A percentile compares a stretch with the other conserved stretches of the same genome.
These are phyloP conservation scores for Pseudomyrmex pallidus DNA, from an alignment of 1,140 invertebrate genomes.

Conservation along the genomic window DNA sequence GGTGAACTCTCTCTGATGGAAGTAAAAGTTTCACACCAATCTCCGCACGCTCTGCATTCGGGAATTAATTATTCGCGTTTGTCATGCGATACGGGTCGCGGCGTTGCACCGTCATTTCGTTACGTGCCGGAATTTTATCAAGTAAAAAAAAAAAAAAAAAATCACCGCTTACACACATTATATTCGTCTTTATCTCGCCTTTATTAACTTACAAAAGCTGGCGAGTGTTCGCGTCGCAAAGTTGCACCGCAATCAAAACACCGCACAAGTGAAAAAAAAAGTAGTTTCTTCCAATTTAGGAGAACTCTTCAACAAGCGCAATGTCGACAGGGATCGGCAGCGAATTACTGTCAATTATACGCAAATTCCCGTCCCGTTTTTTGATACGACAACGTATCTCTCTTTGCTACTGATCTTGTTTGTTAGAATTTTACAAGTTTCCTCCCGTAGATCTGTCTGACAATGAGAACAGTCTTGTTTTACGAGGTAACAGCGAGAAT, in stretches of 20 bases:
- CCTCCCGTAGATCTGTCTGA: neutral
- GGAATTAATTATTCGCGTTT: conserved; percentile 47
- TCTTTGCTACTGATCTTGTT: too few relatives aligned
- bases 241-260: neutral
- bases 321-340: too few relatives aligned
- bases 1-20: conserved; percentile 31
- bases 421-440: too few relatives aligned
- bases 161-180: neutral
- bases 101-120: neutral
- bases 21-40: conserved; percentile 48
- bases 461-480: neutral
- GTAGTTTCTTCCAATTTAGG: neutral
- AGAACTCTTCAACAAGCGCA: too few relatives aligned
- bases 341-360: too few relatives aligned
- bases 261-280: neutral
- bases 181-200: conserved; percentile 17
- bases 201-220: neutral
- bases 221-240: conserved; percentile 5
- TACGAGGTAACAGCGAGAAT: conserved; percentile 6
- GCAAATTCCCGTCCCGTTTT: neutral
- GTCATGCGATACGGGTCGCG: neutral
- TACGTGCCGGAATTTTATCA: conserved; percentile 23
- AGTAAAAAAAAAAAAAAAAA: conserved; percentile 36
- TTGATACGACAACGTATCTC: neutral
- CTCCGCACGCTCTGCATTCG: conserved; percentile 4